Evolutionary conservation across 2,113 vertebrate species (phyloP), one percentile per base, ranked within the genome.

Genomic region (Jacana jacana): DNA sequence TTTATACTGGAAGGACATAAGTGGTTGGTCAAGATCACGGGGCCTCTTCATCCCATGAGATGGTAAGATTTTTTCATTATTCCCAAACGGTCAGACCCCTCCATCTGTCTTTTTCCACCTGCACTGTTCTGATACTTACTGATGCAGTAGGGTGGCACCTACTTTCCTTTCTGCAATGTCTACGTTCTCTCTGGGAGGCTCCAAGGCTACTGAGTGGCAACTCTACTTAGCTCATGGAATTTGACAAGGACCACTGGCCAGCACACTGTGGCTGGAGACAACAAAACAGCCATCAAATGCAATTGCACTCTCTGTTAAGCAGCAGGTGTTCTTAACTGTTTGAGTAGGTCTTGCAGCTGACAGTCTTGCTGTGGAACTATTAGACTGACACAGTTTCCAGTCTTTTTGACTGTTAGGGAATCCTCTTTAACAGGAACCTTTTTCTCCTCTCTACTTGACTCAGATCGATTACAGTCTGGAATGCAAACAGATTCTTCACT

Each of bases 401-500:
- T 81, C 91, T 97, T 97, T 95, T 95, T 95, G 90, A 91, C 92
- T 96, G 91, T 57, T 89, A 89, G 81, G 69, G 70, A 68, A 94
- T 93, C 94, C 79, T 97, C 91, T 91, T 97, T 96, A 95, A 94
- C 89, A 55, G 93, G 86, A 86, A 86, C 8, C 58, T 97, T 90
- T 97, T 88, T 97, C 77, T 97, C 94, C 88, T 94, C 94, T 97
- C 90, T 96, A 95, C 93, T 92, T 93, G 93, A 94, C 71, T 97
- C 91, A 93, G 94, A 94, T 94, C 63, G 88, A 95, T 97, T 94
- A 95, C 77, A 92, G 80, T 96, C 93, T 94, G 90, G 96, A 94
- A 89, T 97, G 95, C 65, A 97, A 95, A 96, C 91, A 96, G 89
- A 94, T 93, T 95, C 90, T 95, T 97, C 96, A 90, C 91, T 95